Conservation (phyloP, 1,140 invertebrate genomes). For the Colletes latitarsis region DNA sequence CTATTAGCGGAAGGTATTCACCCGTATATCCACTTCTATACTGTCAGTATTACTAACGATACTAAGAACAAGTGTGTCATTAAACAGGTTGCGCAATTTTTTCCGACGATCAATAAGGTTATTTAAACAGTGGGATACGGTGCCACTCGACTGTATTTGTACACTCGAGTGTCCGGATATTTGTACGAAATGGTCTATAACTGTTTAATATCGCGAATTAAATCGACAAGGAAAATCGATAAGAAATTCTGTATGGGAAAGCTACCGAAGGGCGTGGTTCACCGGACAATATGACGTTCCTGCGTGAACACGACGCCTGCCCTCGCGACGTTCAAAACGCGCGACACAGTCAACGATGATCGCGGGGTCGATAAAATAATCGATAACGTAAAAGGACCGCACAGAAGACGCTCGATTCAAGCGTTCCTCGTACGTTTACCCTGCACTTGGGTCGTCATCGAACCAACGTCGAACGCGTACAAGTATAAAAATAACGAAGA, state of each 20-base stretch:
- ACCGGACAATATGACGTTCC: slow-evolving; percentile 55
- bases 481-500: slow-evolving; percentile 15
- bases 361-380: slow-evolving; percentile 21
- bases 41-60: neutral
- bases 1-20: neutral
- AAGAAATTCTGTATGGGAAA: neutral
- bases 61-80: too few species aligned
- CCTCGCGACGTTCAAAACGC: slow-evolving; percentile 12
- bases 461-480: neutral
- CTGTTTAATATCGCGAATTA: neutral
- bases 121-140: too few species aligned
- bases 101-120: too few species aligned
- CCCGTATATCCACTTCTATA: neutral
- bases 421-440: neutral
- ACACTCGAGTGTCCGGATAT: neutral
- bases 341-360: slow-evolving; percentile 9
- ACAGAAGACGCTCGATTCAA: neutral
- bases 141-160: too few species aligned
- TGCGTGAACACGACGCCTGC: slow-evolving; percentile 44
- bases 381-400: neutral
- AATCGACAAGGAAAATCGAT: neutral
- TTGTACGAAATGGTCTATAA: neutral
- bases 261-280: slow-evolving; percentile 58
- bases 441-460: slow-evolving; percentile 1
- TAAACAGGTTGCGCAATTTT: too few species aligned